Conservation (phyloP, 2,888 invertebrate genomes). For the Cinara cedri region DNA sequence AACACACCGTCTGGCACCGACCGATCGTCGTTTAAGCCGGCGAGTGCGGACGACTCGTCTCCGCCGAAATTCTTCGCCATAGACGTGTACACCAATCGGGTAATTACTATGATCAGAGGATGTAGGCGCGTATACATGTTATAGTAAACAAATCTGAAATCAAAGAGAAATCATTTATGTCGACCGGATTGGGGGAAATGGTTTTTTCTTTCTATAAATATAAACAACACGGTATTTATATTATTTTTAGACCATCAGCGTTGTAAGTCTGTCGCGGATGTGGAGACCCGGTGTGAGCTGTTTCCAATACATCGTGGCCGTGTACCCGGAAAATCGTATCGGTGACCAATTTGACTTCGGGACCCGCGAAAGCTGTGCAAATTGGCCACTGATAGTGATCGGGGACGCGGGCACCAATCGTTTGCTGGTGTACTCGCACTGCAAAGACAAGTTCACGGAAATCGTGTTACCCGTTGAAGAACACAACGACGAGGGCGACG, state of each 20-base stretch:
- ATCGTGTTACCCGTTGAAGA: constrained; percentile 16
- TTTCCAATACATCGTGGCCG: constrained; percentile 36
- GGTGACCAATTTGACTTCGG: too few species aligned
- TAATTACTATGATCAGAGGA: not conserved
- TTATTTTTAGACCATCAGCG: constrained; percentile 4
- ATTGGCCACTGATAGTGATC: constrained; percentile 25
- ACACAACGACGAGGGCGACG: not conserved
- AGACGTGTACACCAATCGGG: constrained; percentile 31
- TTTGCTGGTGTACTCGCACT: constrained; percentile 13
- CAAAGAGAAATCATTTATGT: too few species aligned
- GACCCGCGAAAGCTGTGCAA: not conserved
- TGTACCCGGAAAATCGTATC: not conserved
- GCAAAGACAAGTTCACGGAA: constrained; percentile 21
- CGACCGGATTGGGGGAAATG: not conserved
- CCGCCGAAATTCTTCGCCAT: constrained; percentile 16
- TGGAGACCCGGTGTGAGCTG: constrained; percentile 10
- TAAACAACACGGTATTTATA: not conserved
- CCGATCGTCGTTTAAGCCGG: not conserved
- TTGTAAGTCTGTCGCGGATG: constrained; percentile 2
- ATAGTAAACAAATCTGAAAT: too few species aligned
- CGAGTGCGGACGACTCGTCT: not conserved
- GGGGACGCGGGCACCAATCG: constrained; percentile 24
- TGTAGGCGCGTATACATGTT: too few species aligned
- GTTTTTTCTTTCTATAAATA: not conserved
- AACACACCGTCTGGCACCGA: not conserved